Percentiles rank a stretch among this genome's conserved stretches.
phyloP scores from a whole-genome alignment of 2,797 vertebrate species.

The Lerista edwardsae region DNA sequence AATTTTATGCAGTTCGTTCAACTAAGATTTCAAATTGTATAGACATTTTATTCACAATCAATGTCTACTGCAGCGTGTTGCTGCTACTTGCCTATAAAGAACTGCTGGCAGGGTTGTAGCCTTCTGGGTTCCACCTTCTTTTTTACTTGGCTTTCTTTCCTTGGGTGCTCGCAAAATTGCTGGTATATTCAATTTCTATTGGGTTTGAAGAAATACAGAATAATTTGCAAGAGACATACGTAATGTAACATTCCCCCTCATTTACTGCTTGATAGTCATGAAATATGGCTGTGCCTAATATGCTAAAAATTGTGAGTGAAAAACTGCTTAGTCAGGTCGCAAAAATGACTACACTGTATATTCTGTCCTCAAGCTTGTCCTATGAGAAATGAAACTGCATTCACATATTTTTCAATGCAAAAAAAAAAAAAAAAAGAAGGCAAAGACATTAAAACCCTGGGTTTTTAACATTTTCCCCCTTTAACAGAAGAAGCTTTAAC shows the following conservation, averaged over 20 bases:
- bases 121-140: conserved; percentile 93
- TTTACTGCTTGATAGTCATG: conserved; percentile 24
- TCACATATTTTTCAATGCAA: conserved; percentile 17
- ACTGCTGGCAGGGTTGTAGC: conserved; percentile 87
- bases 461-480: conserved; percentile 23
- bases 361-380: conserved; percentile 4
- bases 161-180: conserved; percentile 93
- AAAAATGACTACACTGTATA: conserved; percentile 32
- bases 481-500: conserved; percentile 48
- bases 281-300: conserved; percentile 21
- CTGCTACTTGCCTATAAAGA: conserved; percentile 90
- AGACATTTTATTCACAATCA: background rate
- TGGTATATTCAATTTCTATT: conserved; percentile 91
- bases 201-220: conserved; percentile 72
- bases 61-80: background rate
- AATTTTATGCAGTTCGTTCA: conserved; percentile 6
- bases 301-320: background rate
- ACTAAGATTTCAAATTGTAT: background rate
- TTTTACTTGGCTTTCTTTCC: conserved; percentile 96
- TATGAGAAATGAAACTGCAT: conserved; percentile 17
- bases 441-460: background rate
- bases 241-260: conserved; percentile 33
- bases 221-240: conserved; percentile 54
- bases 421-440: conserved; percentile 23
- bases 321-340: conserved; percentile 42